phyloP scores from a whole-genome alignment of 2,797 vertebrate genomes.

The Coreius guichenoti region DNA sequence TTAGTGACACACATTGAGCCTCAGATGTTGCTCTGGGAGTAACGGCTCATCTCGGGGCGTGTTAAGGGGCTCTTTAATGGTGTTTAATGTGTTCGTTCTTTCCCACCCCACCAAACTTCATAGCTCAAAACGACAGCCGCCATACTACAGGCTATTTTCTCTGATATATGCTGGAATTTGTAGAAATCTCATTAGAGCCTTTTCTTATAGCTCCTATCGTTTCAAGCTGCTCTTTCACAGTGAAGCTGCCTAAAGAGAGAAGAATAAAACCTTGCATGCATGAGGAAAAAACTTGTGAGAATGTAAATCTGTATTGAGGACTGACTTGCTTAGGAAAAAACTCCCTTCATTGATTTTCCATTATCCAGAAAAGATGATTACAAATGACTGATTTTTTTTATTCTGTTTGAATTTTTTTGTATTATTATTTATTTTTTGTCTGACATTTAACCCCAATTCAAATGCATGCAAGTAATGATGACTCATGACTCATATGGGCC shows the following conservation, averaged over 20 bases:
- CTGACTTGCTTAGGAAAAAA: slow-evolving; percentile 13
- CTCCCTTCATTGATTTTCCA: neutral
- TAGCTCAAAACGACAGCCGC: slow-evolving; percentile 63
- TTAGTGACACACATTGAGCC: slow-evolving; percentile 68
- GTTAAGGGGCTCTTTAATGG: slow-evolving; percentile 69
- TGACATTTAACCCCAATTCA: neutral
- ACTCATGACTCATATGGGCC: neutral
- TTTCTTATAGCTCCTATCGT: slow-evolving; percentile 61
- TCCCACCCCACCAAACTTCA: slow-evolving; percentile 65
- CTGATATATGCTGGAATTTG: slow-evolving; percentile 69
- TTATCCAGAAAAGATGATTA: slow-evolving; percentile 26
- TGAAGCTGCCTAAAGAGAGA: slow-evolving; percentile 14
- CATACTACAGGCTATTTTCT: slow-evolving; percentile 62
- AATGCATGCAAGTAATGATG: neutral
- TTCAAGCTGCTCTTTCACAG: slow-evolving; percentile 59
- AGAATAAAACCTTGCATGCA: slow-evolving; percentile 29
- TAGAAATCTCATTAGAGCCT: slow-evolving; percentile 71
- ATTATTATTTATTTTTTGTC: neutral
- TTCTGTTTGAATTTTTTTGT: neutral
- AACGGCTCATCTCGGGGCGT: slow-evolving; percentile 42
- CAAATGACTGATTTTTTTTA: neutral
- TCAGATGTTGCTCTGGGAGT: slow-evolving; percentile 68
- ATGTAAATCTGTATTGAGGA: slow-evolving; percentile 30
- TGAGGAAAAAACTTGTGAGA: neutral
- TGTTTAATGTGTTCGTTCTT: slow-evolving; percentile 61